Percentiles rank a stretch among this genome's conserved stretches.
phyloP scores from a whole-genome alignment of 2,113 vertebrate genomes.

The Cebus imitator region DNA sequence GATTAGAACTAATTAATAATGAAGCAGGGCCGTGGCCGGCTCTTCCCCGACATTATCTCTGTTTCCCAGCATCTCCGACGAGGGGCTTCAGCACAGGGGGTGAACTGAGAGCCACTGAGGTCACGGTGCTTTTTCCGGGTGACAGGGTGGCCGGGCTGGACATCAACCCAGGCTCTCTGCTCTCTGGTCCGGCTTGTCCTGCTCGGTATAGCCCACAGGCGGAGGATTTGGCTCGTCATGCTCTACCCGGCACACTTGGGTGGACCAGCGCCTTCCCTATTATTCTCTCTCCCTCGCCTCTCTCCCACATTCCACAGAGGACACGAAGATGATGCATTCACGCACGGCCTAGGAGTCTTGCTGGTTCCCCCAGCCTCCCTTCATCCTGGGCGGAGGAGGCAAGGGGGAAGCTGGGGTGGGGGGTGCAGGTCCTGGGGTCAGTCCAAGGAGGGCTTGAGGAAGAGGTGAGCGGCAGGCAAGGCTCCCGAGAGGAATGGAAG shows the following conservation, averaged over 20 bases:
- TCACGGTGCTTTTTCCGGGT: background rate
- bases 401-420: background rate
- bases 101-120: background rate
- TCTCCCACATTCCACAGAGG: background rate
- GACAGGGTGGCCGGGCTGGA: background rate
- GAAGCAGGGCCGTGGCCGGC: background rate
- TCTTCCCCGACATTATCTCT: background rate
- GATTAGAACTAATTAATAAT: background rate
- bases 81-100: background rate
- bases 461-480: background rate
- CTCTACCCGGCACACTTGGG: background rate
- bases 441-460: background rate
- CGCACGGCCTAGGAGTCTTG: background rate
- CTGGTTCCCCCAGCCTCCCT: background rate
- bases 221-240: background rate
- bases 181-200: too few species aligned
- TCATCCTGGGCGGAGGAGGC: background rate
- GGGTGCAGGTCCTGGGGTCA: background rate
- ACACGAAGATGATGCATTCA: background rate
- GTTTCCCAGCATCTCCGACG: background rate
- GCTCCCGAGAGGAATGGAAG: background rate
- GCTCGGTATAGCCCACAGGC: background rate
- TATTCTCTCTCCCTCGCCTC: background rate
- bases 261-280: too few species aligned
- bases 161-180: background rate